Evolutionary conservation across 2,888 invertebrate species (phyloP), one percentile per base, ranked within the genome.

Genomic region (Empis stercorea): DNA sequence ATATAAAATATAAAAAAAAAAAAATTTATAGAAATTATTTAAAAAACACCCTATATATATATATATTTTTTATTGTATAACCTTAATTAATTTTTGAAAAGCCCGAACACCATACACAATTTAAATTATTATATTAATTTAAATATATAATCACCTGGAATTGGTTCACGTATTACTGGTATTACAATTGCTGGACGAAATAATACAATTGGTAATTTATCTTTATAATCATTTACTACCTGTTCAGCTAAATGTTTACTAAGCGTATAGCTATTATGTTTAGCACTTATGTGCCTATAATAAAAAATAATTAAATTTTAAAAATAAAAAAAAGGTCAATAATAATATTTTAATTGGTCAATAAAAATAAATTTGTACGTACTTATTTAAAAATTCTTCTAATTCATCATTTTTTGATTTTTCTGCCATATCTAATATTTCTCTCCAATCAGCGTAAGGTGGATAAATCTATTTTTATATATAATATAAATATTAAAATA

Each of bases 211-310:
- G 93, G 92, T 23, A 95, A 62, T 38, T 72, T 64, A 11, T 76
- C 74, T 30, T 61, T 70, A 46, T 82, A 80, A 46, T 87, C 85
- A 16, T 77, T 73, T 1, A 88, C 75, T 9, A 87, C 75, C 48
- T 84, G 80, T 58, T 96, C 95, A 0, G 87, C 87, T 53, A 95
- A 61, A 48, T 86, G 82, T 65, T 96, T 95, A 0, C 91, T 85
- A 62, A 87, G 91, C 0, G 87, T 88, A 60, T 96, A 96, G 0
- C 94, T 92, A 59, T 95, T 95, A 0, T 93, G 92, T 37, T 86
- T 76, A 13, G 72, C 71, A 10, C 73, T 76, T 11, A 5, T 11
- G 4, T 38, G 3, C 4, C 38, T 38, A 20, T 16, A 37, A 37
- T 10, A 37, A 16, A 15, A 37, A 37, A 37, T 9, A 36, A 6